These are phyloP conservation scores for Petrocephalus schoutedeni DNA, from an alignment of 2,797 vertebrate species.

Conservation along the genomic window DNA sequence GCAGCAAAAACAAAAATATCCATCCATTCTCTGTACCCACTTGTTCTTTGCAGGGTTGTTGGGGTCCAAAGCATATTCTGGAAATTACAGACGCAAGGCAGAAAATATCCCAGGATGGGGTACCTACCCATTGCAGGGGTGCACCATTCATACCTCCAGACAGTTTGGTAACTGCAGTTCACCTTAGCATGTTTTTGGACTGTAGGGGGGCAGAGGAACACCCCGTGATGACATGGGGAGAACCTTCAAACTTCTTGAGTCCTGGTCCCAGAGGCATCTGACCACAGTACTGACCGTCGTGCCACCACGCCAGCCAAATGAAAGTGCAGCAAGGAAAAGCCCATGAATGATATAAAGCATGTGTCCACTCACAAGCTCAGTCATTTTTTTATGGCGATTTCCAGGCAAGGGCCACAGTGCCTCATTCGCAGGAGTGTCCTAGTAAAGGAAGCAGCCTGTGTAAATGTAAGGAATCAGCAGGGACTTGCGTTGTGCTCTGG, in stretches of 20 bases:
- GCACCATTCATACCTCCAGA: background rate
- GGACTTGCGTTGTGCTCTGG: background rate
- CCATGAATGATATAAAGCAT: background rate
- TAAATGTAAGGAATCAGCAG: background rate
- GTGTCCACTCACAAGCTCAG: background rate
- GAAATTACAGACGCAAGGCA: background rate
- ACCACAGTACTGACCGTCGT: background rate
- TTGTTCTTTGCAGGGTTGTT: background rate
- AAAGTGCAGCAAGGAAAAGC: too few relatives aligned
- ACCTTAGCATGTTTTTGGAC: background rate
- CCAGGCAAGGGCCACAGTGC: background rate
- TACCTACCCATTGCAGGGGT: background rate
- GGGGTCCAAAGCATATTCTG: background rate
- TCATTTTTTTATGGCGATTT: background rate
- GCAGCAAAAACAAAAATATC: background rate
- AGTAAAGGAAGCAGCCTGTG: background rate
- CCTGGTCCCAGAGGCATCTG: background rate
- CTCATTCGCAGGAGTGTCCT: background rate
- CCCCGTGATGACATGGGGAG: background rate
- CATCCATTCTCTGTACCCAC: background rate
- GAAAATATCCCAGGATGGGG: background rate
- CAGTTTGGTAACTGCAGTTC: background rate
- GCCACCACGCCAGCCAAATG: background rate
- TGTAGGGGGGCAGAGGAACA: background rate
- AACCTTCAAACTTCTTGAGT: background rate